A percentile compares a stretch with the other conserved stretches of the same genome.
Conservation (phyloP, 2,797 vertebrate genomes). For the Dermochelys coriacea region DNA sequence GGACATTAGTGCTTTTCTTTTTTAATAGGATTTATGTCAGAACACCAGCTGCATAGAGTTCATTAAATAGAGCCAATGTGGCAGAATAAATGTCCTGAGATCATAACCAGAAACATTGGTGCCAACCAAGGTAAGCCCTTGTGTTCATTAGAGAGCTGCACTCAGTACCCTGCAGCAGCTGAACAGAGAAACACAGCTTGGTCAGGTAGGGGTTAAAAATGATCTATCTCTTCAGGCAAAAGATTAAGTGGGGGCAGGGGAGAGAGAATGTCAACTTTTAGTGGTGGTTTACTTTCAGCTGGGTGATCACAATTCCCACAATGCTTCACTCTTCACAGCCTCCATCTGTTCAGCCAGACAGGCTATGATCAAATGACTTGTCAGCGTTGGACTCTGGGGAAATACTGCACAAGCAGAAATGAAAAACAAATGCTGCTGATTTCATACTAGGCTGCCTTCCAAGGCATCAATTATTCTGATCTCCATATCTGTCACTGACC, state of each 20-base stretch:
- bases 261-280: background rate
- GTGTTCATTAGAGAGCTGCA: rapidly evolving
- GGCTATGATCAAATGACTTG: background rate
- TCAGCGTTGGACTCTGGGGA: background rate
- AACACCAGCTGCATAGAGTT: constrained; percentile 67
- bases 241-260: background rate
- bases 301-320: background rate
- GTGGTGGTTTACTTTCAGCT: background rate
- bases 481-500: background rate
- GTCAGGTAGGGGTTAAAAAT: constrained; percentile 17
- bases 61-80: constrained; percentile 65
- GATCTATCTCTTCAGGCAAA: background rate
- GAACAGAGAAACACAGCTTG: background rate
- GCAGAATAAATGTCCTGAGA: constrained; percentile 68
- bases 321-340: background rate
- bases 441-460: background rate
- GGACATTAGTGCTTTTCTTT: background rate
- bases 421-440: background rate
- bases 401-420: rapidly evolving
- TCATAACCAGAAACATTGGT: constrained; percentile 50
- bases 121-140: background rate
- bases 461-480: background rate
- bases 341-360: constrained; percentile 34
- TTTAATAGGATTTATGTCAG: background rate
- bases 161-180: background rate